These are phyloP conservation scores for Riparia riparia DNA, from an alignment of 2,113 vertebrate species.

Conservation along the genomic window DNA sequence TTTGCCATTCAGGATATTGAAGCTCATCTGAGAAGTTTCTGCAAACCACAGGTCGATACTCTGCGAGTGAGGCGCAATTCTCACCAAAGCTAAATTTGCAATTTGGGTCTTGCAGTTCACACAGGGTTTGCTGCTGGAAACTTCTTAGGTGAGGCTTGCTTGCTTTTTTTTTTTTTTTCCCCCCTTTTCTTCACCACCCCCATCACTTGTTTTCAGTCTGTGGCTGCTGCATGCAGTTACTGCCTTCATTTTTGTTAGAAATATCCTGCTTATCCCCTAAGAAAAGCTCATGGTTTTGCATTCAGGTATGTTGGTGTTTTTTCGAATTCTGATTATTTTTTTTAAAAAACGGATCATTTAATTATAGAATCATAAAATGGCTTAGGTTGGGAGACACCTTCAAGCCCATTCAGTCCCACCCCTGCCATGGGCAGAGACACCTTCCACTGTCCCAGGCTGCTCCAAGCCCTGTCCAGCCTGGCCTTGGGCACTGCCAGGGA, in stretches of 20 bases:
- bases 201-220: background rate
- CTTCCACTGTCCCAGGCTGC: background rate
- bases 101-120: background rate
- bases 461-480: background rate
- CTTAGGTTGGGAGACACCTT: background rate
- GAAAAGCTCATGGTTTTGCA: background rate
- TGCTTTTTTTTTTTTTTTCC: accelerated
- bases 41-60: background rate
- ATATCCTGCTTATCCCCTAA: background rate
- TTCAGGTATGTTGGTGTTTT: background rate
- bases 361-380: background rate
- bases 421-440: background rate
- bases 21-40: background rate
- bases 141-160: background rate
- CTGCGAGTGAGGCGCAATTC: background rate
- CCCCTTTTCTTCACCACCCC: background rate
- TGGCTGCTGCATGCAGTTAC: background rate
- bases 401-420: accelerated
- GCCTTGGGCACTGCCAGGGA: background rate
- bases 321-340: background rate
- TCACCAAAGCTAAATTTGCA: background rate
- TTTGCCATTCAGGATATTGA: background rate
- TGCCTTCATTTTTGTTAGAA: background rate
- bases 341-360: accelerated
- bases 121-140: background rate